Conservation (phyloP, 2,888 invertebrate species). For the Alitta virens region DNA sequence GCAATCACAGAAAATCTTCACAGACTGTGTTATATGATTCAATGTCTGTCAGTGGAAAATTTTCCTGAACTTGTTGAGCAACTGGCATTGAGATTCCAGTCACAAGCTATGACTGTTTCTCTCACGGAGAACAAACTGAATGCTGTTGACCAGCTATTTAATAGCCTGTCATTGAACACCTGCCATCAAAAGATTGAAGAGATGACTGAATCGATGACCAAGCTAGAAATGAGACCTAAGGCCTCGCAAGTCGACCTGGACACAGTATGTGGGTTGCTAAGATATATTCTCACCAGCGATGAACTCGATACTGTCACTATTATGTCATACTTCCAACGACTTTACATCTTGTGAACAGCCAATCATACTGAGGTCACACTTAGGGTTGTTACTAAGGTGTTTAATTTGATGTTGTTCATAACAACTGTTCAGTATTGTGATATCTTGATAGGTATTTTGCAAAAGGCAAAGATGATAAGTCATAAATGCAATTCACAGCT, state of each 20-base stretch:
- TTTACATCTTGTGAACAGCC: neutral
- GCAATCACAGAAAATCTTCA: neutral
- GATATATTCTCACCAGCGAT: neutral
- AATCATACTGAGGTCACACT: neutral
- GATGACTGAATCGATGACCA: neutral
- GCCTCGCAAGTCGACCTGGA: constrained; percentile 1
- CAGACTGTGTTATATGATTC: neutral
- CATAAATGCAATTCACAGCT: too few relatives aligned
- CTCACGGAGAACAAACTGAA: neutral
- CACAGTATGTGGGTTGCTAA: neutral
- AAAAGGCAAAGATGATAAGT: too few relatives aligned
- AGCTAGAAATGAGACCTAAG: neutral
- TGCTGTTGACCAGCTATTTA: constrained; percentile 1
- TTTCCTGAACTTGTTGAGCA: neutral
- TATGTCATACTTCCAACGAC: neutral
- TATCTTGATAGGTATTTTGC: too few relatives aligned
- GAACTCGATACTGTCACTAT: neutral
- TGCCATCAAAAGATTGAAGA: neutral
- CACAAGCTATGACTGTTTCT: neutral
- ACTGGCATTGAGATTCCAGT: neutral
- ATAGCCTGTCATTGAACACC: neutral
- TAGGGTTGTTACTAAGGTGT: neutral
- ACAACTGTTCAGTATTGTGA: too few relatives aligned
- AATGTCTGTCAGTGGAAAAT: neutral
- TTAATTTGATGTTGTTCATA: neutral